phyloP scores from a whole-genome alignment of 2,797 vertebrate species.

The Cossypha heuglini region DNA sequence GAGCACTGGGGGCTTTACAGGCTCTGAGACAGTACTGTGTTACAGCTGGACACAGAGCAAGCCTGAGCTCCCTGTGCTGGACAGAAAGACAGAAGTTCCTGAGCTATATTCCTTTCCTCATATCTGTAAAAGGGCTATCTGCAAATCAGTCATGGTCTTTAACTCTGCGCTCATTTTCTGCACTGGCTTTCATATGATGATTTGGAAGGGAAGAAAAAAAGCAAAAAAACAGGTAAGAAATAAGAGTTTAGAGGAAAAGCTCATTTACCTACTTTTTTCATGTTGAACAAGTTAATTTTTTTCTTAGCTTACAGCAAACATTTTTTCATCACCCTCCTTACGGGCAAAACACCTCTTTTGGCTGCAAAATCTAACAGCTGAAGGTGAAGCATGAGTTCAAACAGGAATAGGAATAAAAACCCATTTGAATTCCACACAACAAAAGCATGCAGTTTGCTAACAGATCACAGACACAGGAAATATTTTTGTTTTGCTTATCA shows the following conservation, averaged over 20 bases:
- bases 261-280: conserved; percentile 31
- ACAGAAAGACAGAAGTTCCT: background rate
- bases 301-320: conserved; percentile 19
- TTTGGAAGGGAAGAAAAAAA: background rate
- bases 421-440: conserved; percentile 41
- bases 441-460: conserved; percentile 36
- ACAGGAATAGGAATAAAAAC: conserved; percentile 23
- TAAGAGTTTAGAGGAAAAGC: background rate
- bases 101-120: background rate
- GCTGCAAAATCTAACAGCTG: conserved; percentile 36
- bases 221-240: background rate
- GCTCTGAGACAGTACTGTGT: fast-evolving
- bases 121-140: background rate
- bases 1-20: background rate
- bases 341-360: conserved; percentile 1
- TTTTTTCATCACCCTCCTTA: background rate
- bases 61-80: background rate
- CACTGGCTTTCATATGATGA: fast-evolving
- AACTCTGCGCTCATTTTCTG: background rate
- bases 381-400: conserved; percentile 37
- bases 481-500: conserved; percentile 1
- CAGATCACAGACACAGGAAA: conserved; percentile 20
- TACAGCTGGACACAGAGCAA: background rate
- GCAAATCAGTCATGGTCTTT: background rate
- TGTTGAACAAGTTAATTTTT: conserved; percentile 45